Percentiles rank a stretch among this genome's conserved stretches.
These are phyloP conservation scores for Drosophila chauvacae DNA, from an alignment of 1,140 invertebrate genomes.

Conservation along the genomic window DNA sequence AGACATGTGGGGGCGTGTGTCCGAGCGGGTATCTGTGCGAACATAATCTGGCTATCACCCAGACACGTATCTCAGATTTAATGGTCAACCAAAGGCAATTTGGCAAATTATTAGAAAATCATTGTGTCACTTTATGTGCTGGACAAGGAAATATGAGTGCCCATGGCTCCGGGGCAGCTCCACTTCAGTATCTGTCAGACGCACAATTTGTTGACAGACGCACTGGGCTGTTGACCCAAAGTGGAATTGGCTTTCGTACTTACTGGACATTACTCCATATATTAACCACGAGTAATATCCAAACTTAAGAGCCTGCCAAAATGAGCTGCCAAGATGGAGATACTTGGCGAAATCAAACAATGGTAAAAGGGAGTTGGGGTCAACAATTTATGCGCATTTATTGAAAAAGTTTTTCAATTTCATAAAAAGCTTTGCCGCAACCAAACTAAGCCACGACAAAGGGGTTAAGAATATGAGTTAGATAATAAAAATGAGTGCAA, in stretches of 20 bases:
- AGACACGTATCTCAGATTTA: conserved; percentile 80
- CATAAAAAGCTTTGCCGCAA: conserved; percentile 63
- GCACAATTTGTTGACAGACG: conserved; percentile 53
- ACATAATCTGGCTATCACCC: conserved; percentile 72
- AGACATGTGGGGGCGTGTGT: conserved; percentile 29
- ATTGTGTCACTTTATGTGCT: conserved; percentile 77
- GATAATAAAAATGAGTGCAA: conserved; percentile 70
- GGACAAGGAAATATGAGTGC: conserved; percentile 68
- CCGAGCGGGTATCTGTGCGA: conserved; percentile 21
- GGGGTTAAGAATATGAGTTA: conserved; percentile 66
- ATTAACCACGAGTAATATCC: conserved; percentile 42
- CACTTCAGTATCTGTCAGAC: conserved; percentile 40
- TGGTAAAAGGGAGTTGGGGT: conserved; percentile 1
- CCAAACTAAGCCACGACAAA: conserved; percentile 65
- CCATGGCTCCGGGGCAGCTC: conserved; percentile 21
- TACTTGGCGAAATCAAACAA: conserved; percentile 18
- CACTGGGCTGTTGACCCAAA: conserved; percentile 13
- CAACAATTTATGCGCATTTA: conserved; percentile 69
- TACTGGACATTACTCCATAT: conserved; percentile 9
- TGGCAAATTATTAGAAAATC: conserved; percentile 84
- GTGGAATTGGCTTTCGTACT: conserved; percentile 13
- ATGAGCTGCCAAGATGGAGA: conserved; percentile 11
- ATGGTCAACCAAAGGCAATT: conserved; percentile 82
- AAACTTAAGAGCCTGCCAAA: conserved; percentile 20
- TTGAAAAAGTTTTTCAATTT: conserved; percentile 82